These are phyloP conservation scores for Apocheima hispidaria DNA, from an alignment of 2,888 invertebrate species.

Conservation along the genomic window DNA sequence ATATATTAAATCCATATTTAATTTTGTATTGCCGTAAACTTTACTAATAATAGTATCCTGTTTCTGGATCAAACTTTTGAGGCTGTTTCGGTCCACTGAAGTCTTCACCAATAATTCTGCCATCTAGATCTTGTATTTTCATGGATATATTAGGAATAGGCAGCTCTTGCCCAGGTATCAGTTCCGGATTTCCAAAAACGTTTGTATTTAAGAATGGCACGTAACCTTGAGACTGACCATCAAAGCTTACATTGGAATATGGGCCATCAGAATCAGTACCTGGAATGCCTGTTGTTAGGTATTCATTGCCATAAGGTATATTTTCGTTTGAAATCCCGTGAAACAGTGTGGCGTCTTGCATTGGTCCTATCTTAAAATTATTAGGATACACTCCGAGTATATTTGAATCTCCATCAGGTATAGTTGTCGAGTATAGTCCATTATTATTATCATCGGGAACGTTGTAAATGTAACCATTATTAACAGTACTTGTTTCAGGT, in stretches of 20 bases:
- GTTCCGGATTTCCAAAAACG: conserved; percentile 2
- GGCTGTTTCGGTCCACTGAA: conserved; percentile 71
- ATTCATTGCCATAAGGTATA: not conserved
- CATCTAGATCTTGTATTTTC: not conserved
- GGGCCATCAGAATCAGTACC: not conserved
- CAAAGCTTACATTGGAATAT: not conserved
- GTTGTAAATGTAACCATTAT: not conserved
- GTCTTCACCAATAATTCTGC: conserved; percentile 62
- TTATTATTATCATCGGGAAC: not conserved
- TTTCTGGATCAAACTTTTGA: conserved; percentile 65
- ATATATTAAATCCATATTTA: not conserved
- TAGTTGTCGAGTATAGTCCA: not conserved
- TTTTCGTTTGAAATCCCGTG: conserved; percentile 1
- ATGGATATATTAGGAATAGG: not conserved
- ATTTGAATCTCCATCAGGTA: not conserved
- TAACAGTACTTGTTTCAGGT: not conserved
- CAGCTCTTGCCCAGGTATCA: not conserved
- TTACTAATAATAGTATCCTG: conserved; percentile 72
- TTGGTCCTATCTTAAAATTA: not conserved
- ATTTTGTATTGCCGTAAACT: conserved; percentile 2
- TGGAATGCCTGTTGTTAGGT: conserved; percentile 1
- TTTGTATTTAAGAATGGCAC: not conserved
- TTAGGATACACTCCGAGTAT: not conserved
- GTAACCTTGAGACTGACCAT: not conserved
- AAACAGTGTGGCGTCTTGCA: not conserved